Conservation (phyloP, 2,113 vertebrate species). For the Otolemur garnettii region DNA sequence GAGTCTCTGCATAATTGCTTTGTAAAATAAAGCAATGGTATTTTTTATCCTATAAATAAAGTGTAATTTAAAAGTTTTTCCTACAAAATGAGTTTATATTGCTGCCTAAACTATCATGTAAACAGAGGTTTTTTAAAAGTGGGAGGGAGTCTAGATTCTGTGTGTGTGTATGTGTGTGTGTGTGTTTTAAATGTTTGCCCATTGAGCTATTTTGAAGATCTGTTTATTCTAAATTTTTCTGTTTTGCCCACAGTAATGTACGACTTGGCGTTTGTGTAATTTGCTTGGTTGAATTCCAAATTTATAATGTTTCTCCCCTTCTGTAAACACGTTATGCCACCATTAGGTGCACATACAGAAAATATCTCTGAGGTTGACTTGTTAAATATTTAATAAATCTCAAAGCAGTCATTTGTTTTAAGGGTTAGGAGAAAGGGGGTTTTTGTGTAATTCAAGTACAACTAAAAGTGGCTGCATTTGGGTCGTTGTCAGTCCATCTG, state of each 20-base stretch:
- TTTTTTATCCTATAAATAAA: conserved; percentile 85
- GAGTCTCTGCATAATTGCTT: conserved; percentile 76
- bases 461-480: not conserved
- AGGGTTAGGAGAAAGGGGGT: not conserved
- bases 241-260: conserved; percentile 71
- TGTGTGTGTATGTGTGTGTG: not conserved
- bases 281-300: conserved; percentile 72
- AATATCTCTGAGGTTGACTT: conserved; percentile 69
- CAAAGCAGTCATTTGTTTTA: conserved; percentile 61
- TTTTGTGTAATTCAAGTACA: conserved; percentile 38
- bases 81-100: conserved; percentile 86
- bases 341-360: conserved; percentile 74
- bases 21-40: conserved; percentile 79
- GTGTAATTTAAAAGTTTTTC: conserved; percentile 86
- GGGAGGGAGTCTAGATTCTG: not conserved
- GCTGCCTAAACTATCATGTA: conserved; percentile 83
- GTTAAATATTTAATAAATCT: conserved; percentile 38
- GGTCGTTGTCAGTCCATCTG: not conserved
- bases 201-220: conserved; percentile 58
- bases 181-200: conserved; percentile 57
- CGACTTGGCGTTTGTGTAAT: conserved; percentile 58
- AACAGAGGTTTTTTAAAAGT: conserved; percentile 79
- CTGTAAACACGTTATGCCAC: conserved; percentile 34
- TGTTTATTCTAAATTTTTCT: conserved; percentile 69
- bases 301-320: conserved; percentile 69